Evolutionary conservation across 2,113 vertebrate species (phyloP), one percentile per base, ranked within the genome.

Genomic region (Calidris pugnax): DNA sequence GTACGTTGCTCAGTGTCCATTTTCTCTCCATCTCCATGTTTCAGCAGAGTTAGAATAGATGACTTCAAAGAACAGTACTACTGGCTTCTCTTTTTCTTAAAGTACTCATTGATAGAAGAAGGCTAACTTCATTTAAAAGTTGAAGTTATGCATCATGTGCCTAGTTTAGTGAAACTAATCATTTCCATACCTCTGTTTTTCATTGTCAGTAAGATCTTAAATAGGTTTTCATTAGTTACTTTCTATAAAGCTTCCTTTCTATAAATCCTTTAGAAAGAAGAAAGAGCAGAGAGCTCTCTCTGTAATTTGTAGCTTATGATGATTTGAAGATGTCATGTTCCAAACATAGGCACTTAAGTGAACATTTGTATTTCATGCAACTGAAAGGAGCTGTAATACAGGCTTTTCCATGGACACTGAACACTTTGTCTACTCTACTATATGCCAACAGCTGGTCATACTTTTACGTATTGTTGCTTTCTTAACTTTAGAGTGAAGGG

Each of bases 231-330:
- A 41, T 75, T 92, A 41, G 84, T 87, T 90, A 85, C 73, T 87
- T 48, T 48, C 21, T 48, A 48, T 22, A 48, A 91, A 92, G 24
- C 41, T 17, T 24, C 18, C 83, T 66, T 86, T 92, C 66, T 90
- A 39, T 56, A 80, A 87, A 60, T 8, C 3, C 10, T 77, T 77
- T 79, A 73, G 43, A 59, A 91, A 77, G 80, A 95, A 91, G 53
- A 56, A 74, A 84, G 30, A 87, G 43, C 22, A 68, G 35, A 88
- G 37, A 5, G 4, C 9, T 8, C 47, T 22, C 77, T n/a, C 71
- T 97, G 66, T 95, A 91, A 94, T 97, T 93, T 76, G 28, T 28
- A 89, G 41, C 57, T 92, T 4, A 6, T 87, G 76, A 35, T 90
- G 63, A 71, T 56, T 82, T 87, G 48, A 72, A 55, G 64, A 48